These are phyloP conservation scores for Oreochromis tanganicae DNA, from an alignment of 2,113 vertebrate genomes.

Conservation along the genomic window DNA sequence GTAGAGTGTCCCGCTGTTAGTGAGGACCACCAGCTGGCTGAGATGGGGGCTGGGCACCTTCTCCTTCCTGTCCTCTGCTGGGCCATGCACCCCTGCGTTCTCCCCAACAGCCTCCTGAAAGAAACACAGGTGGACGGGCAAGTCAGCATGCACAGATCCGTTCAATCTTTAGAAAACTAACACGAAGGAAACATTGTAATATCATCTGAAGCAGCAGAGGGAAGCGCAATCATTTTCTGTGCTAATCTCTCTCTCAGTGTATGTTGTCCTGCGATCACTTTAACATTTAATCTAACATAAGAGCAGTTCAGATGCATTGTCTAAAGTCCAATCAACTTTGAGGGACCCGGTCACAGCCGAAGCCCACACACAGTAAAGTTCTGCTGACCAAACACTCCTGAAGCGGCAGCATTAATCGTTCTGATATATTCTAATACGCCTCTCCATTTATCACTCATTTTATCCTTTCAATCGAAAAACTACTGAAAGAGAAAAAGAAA, in stretches of 20 bases:
- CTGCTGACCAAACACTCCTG: constrained; percentile 24
- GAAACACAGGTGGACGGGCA: not conserved
- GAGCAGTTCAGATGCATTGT: not conserved
- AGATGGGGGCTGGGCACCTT: constrained; percentile 96
- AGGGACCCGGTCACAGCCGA: not conserved
- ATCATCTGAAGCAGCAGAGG: not conserved
- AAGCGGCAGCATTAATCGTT: not conserved
- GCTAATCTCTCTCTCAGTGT: not conserved
- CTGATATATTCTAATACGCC: constrained; percentile 2
- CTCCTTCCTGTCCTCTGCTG: constrained; percentile 89
- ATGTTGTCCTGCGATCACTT: not conserved
- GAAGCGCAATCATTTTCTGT: not conserved
- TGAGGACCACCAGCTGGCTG: constrained; percentile 89
- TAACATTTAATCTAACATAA: not conserved
- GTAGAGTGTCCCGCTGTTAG: constrained; percentile 80
- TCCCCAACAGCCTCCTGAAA: constrained; percentile 84
- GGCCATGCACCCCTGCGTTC: constrained; percentile 71
- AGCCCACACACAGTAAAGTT: not conserved
- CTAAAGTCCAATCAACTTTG: constrained; percentile 12
- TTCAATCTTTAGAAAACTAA: not conserved
- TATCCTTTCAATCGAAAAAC: constrained; percentile 23
- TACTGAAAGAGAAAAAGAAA: constrained; percentile 4
- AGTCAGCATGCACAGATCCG: not conserved
- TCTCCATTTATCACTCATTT: not conserved
- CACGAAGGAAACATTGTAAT: not conserved